Percentiles rank a stretch among this genome's conserved stretches.
phyloP scores from a whole-genome alignment of 2,888 invertebrate genomes.

The Agelastica alni region DNA sequence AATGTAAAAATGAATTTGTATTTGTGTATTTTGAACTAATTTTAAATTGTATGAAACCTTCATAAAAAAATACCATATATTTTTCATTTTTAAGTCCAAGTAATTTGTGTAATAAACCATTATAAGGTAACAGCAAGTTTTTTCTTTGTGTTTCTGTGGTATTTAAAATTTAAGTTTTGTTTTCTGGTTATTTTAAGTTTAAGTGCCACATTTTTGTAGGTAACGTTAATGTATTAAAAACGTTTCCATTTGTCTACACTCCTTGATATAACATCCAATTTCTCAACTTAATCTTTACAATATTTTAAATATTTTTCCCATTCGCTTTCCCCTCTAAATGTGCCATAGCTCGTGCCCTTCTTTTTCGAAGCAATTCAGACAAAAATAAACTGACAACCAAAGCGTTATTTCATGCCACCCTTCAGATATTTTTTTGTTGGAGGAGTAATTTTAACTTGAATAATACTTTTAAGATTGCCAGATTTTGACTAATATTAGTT shows the following conservation, averaged over 20 bases:
- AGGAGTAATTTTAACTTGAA: constrained; percentile 48
- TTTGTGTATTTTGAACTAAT: no score
- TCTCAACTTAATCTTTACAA: constrained; percentile 48
- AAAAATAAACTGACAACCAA: constrained; percentile 48
- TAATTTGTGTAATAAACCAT: no score
- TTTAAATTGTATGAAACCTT: no score
- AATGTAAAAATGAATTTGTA: no score
- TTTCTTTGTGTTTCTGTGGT: no score
- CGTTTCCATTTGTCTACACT: constrained; percentile 33
- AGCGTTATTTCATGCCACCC: constrained; percentile 46
- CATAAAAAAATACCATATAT: no score
- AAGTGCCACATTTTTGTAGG: no score
- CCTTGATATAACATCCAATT: constrained; percentile 35
- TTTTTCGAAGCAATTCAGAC: constrained; percentile 44
- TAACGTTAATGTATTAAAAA: no score
- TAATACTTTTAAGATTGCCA: constrained; percentile 43
- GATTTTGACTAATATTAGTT: constrained; percentile 44
- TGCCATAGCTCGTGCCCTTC: constrained; percentile 27
- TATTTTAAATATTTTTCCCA: constrained; percentile 43
- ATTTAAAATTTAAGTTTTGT: no score
- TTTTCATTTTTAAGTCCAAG: no score
- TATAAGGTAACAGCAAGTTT: no score
- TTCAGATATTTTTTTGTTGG: constrained; percentile 43
- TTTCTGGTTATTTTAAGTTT: no score
- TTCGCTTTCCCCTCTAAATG: constrained; percentile 21